Evolutionary conservation across 2,888 invertebrate genomes (phyloP).

Genomic region (Sipha maydis): DNA sequence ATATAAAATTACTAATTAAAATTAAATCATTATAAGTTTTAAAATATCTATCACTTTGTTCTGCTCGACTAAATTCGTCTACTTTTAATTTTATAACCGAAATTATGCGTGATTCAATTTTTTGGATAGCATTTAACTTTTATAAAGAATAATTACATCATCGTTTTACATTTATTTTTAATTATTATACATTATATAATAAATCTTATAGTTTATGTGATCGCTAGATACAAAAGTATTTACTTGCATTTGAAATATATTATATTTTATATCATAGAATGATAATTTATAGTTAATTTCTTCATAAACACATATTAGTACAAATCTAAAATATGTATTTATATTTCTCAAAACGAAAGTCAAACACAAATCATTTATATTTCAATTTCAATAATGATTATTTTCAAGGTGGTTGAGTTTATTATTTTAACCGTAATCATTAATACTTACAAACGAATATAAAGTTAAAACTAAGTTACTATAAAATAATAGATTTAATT

Average conservation of each 20-base stretch:
- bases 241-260: neutral
- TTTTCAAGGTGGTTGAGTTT: constrained; percentile 40
- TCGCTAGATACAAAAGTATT: neutral
- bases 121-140: neutral
- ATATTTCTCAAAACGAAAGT: constrained; percentile 17
- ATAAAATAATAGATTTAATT: neutral
- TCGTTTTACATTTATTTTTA: neutral
- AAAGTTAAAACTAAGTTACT: neutral
- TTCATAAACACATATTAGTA: neutral
- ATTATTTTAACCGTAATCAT: neutral
- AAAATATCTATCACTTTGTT: neutral
- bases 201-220: neutral
- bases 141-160: too few relatives aligned
- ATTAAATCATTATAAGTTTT: neutral
- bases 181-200: neutral
- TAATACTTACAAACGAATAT: constrained; percentile 1
- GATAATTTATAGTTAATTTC: neutral
- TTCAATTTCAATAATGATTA: neutral
- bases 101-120: constrained; percentile 18
- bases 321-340: neutral
- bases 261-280: neutral
- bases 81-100: neutral
- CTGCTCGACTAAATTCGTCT: neutral
- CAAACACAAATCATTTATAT: neutral
- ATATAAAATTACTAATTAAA: constrained; percentile 17